phyloP scores from a whole-genome alignment of 2,113 vertebrate genomes.

The Tupaia chinensis region DNA sequence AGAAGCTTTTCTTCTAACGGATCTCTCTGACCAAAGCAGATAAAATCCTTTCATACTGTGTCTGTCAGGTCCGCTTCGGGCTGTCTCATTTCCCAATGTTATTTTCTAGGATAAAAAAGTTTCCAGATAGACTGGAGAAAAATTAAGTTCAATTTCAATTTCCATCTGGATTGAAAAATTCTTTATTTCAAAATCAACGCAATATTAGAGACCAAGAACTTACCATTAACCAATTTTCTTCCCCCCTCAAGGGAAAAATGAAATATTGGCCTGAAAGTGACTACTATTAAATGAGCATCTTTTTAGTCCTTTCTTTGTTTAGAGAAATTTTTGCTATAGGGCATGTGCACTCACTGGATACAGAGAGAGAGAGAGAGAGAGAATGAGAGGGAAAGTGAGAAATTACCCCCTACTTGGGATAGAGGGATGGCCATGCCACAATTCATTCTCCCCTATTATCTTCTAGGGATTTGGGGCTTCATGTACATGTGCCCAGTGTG shows the following conservation, averaged over 20 bases:
- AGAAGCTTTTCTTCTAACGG: background rate
- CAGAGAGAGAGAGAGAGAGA: too few relatives aligned
- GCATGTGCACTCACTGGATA: too few relatives aligned
- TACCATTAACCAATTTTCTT: background rate
- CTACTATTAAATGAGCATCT: background rate
- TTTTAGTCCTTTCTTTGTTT: background rate
- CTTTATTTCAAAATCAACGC: background rate
- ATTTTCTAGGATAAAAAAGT: background rate
- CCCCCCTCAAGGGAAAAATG: too few relatives aligned
- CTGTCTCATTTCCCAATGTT: background rate
- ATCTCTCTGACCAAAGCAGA: background rate
- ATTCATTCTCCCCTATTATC: too few relatives aligned
- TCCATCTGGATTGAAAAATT: background rate
- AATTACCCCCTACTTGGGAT: too few relatives aligned
- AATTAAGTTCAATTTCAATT: too few relatives aligned
- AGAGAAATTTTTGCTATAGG: too few relatives aligned
- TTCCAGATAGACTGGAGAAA: background rate
- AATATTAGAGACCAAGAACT: background rate
- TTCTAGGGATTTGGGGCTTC: too few relatives aligned
- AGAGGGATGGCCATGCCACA: too few relatives aligned
- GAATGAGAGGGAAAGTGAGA: too few relatives aligned
- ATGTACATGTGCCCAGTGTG: too few relatives aligned
- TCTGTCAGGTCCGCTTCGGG: rapidly evolving
- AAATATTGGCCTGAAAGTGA: background rate
- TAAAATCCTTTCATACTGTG: rapidly evolving